Base-by-base conservation (phyloP, 2,113 vertebrate species). In the Cyphotilapia sp. region DNA sequence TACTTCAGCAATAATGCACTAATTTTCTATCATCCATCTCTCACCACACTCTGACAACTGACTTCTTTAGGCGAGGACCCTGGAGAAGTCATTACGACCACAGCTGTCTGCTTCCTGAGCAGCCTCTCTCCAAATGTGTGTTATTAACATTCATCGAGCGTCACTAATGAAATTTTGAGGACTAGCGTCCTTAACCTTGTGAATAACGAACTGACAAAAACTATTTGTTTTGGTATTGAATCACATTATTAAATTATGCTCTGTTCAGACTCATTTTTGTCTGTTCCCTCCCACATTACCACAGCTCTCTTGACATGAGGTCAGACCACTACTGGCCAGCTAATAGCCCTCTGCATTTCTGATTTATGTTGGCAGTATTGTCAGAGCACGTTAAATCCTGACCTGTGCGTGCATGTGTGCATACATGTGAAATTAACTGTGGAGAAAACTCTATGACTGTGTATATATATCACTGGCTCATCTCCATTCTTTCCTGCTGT, bases 41-140 rank as follows among this genome's bases (percentile, higher is more conserved):
- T 82, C 27, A 24, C 40, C 56, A 7, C 63, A 54, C 31, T 76
- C 9, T 80, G 71, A 85, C 29, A 85, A 27, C 54, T 19, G 89
- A 71, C 81, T 42, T 80, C 80, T 69, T 84, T 6, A 42, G n/a
- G 49, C 40, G 11, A 85, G 54, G 86, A 80, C 88, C 40, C 85
- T 24, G 27, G 83, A 92, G 85, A 33, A 84, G 88, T 91, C 85
- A 91, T 91, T 91, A 91, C 4, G 5, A 8, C 5, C 8, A 45
- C 24, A 3, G 38, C 51, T 22, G 54, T 81, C 86, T 47, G 17
- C 63, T 88, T 88, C 53, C 69, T 56, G 27, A 74, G 57, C 51
- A 27, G 83, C 42, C 49, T 49, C 80, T 19, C 35, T 61, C 40
- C 3, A 31, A 54, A 22, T 51, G 35, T 33, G n/a, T 9, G 33